Evolutionary conservation across 2,888 invertebrate species (phyloP), one percentile per base, ranked within the genome.

Genomic region (Cynaeus angustus): DNA sequence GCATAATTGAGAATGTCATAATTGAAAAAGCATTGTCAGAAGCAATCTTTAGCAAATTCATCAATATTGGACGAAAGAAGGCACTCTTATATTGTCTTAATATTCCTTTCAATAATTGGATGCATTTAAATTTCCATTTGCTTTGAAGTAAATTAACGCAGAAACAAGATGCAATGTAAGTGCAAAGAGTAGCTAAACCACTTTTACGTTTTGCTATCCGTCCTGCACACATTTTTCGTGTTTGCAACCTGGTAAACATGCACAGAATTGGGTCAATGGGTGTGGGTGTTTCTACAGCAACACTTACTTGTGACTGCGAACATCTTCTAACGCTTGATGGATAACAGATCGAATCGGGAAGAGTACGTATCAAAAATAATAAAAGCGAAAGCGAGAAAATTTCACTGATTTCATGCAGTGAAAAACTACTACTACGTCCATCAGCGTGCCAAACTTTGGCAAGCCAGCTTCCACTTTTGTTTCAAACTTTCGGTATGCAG

Each of bases 231-330:
- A 33, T 33, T 33, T 33, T 33, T 33, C 33, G 9, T 6, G 7
- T 33, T 33, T 33, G 33, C 21, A 21, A 33, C n/a, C 33, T n/a
- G 33, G 33, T 33, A 33, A 21, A 33, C 33, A 33, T 9, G 33
- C 33, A 33, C 33, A 33, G 33, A 33, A 33, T 33, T 33, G n/a
- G 33, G 33, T 33, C 33, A 33, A n/a, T 33, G 33, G 33, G 33
- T 33, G 33, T 33, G 33, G 33, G 33, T 33, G 33, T 33, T 33
- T 33, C 33, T 33, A 33, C 33, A 33, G 33, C 33, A 33, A 33
- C 33, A 33, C n/a, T 33, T 33, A 33, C 33, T 4, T 33, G 33
- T 7, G 33, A 33, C 33, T 33, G n/a, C 33, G 33, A 33, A 33
- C 33, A 33, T 33, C 33, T 33, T 33, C 1, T 9, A 33, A 33